Conservation (phyloP, 2,797 vertebrate species). For the Pseudomugil gertrudae region DNA sequence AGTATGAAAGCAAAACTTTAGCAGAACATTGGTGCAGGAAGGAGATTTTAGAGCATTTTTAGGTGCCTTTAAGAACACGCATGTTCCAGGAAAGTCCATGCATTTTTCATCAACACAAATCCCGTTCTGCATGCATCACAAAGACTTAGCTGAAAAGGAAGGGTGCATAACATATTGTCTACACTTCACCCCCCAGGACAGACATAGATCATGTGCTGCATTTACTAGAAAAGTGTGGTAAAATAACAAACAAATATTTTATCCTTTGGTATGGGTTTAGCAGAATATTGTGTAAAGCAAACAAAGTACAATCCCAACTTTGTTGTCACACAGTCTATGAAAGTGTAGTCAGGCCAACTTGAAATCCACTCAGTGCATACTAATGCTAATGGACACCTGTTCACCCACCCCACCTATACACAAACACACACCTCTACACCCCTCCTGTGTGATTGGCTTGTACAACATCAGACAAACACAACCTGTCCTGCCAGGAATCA, state of each 20-base stretch:
- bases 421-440: neutral
- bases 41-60: no score
- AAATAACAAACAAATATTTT: neutral
- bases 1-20: neutral
- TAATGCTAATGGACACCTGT: constrained; percentile 47
- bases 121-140: neutral
- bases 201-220: neutral
- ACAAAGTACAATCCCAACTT: neutral
- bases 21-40: no score
- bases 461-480: constrained; percentile 25
- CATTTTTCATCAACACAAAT: neutral
- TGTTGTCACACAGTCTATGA: neutral
- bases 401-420: constrained; percentile 3
- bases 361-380: constrained; percentile 14
- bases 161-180: neutral
- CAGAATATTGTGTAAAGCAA: neutral
- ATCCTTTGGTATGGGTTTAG: no score
- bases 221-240: neutral
- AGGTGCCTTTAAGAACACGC: neutral
- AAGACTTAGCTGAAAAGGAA: neutral
- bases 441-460: neutral
- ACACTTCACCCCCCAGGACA: neutral
- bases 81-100: neutral
- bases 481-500: constrained; percentile 33
- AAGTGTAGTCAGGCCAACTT: neutral